These are phyloP conservation scores for Perodicticus potto DNA, from an alignment of 2,797 vertebrate genomes.

Conservation along the genomic window DNA sequence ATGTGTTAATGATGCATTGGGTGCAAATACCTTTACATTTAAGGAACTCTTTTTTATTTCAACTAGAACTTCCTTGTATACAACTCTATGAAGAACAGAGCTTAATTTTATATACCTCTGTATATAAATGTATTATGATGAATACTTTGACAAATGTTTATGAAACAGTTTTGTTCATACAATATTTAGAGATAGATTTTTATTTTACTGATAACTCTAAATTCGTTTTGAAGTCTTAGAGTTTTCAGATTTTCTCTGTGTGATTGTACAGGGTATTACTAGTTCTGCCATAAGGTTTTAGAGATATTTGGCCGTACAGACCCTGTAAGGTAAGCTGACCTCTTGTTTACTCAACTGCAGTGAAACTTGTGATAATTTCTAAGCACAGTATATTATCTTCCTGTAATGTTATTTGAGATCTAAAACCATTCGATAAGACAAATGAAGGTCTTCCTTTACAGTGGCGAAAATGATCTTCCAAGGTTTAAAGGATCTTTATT, in stretches of 20 bases:
- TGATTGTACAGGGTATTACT: neutral
- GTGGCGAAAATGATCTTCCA: neutral
- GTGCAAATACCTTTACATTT: neutral
- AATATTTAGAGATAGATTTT: neutral
- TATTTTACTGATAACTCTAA: conserved; percentile 2
- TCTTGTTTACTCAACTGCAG: neutral
- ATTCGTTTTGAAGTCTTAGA: neutral
- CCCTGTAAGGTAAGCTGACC: neutral
- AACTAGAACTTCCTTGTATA: neutral
- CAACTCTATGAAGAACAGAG: neutral
- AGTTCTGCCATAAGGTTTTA: neutral
- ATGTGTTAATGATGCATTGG: neutral
- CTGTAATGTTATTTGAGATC: neutral
- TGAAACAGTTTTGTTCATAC: neutral
- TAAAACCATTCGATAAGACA: neutral
- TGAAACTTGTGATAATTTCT: neutral
- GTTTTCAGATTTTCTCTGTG: neutral
- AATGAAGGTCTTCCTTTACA: neutral
- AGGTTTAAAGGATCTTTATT: neutral
- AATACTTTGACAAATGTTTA: neutral
- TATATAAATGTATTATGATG: neutral
- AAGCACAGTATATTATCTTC: neutral
- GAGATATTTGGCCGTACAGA: neutral
- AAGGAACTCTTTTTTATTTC: neutral
- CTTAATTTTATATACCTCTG: neutral